A percentile compares a stretch with the other conserved stretches of the same genome.
Conservation (phyloP, 1,140 invertebrate species). For the Tetraneura akinire region DNA sequence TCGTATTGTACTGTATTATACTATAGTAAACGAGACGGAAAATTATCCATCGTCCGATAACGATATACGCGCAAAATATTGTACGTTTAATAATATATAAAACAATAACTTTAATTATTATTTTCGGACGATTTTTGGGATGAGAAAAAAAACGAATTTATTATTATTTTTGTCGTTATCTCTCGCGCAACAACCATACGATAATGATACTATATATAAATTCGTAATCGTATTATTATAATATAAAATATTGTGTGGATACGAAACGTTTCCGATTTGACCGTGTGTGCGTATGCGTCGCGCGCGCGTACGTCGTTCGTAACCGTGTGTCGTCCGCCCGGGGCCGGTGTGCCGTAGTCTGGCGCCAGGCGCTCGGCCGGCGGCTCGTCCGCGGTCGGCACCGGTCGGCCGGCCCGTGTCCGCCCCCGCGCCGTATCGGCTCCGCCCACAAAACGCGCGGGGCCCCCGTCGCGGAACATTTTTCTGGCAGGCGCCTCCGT, state of each 20-base stretch:
- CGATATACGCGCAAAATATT: too few species aligned
- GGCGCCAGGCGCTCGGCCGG: constrained; percentile 48
- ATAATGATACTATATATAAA: not conserved
- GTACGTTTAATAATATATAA: too few species aligned
- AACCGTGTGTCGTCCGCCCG: constrained; percentile 12
- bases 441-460: constrained; percentile 17
- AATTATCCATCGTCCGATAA: too few species aligned
- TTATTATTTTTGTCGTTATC: too few species aligned
- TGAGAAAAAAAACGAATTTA: too few species aligned
- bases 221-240: not conserved
- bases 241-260: too few species aligned
- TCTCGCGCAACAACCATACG: too few species aligned
- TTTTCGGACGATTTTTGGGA: too few species aligned
- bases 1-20: too few species aligned
- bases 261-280: constrained; percentile 14
- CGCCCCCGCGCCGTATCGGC: constrained; percentile 38
- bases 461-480: not conserved
- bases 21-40: too few species aligned
- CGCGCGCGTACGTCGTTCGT: constrained; percentile 23
- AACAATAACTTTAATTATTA: too few species aligned
- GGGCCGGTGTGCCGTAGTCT: constrained; percentile 13
- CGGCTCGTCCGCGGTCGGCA: constrained; percentile 40
- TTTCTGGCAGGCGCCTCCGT: constrained; percentile 34
- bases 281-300: constrained; percentile 28
- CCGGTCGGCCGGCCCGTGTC: constrained; percentile 41